Evolutionary conservation across 2,888 invertebrate species (phyloP), one percentile per base, ranked within the genome.

Genomic region (Icerya purchasi): DNA sequence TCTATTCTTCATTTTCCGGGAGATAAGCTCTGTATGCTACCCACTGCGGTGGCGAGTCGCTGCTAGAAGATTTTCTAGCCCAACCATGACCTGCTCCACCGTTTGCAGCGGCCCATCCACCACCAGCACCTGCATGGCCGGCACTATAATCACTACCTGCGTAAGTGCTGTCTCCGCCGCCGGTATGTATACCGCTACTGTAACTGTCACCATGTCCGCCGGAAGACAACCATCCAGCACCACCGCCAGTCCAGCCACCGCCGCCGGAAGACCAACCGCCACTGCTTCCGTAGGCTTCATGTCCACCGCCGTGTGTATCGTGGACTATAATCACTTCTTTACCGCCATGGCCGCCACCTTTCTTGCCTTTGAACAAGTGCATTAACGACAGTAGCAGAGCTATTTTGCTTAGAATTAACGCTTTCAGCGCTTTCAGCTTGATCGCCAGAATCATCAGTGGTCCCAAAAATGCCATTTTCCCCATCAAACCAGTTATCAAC

Each of bases 401-500:
- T 5, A 67, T 52, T 57, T 65, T 66, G 57, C 67, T 67, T 52
- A 68, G 60, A 51, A 68, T 56, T 51, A 68, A 62, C 3, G 68
- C 68, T 61, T 67, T 68, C 57, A 69, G 60, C 3, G 65, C 66
- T 62, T 65, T 74, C 67, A 77, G 76, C 71, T 79, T 80, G 1
- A 79, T 74, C 59, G 80, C 67, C 74, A 79, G 75, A 63, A 79
- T 72, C 1, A 78, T 76, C 73, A 78, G 75, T 69, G 78, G 78
- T 53, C 78, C 76, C 68, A 80, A 76, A 72, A 79, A 74, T 74
- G 77, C 75, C 72, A 77, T 75, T 73, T 79, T 74, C 22, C 78
- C 78, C 73, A 77, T 75, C 75, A 77, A 75, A 0, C 77, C 77
- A 76, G 75, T 74, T 74, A 79, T 78, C 66, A 78, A 74, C 75